These are phyloP conservation scores for Anniella stebbinsi DNA, from an alignment of 2,797 vertebrate genomes.

Conservation along the genomic window DNA sequence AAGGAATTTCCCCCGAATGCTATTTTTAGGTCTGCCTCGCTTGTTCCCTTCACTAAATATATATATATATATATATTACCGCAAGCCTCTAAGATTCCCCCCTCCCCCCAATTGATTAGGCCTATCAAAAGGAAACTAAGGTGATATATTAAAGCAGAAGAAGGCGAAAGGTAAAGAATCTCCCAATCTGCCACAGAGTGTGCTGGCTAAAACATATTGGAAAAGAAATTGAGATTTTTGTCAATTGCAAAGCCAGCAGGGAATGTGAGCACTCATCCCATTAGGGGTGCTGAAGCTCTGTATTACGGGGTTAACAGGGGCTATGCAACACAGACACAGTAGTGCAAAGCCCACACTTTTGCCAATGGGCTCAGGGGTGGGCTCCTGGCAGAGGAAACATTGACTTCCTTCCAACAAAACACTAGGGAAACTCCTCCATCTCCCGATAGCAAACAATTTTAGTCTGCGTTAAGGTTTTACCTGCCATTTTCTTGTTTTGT, in stretches of 20 bases:
- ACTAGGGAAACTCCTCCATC: background rate
- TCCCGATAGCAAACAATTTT: background rate
- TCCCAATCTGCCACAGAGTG: background rate
- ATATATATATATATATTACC: too few species aligned
- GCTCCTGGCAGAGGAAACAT: background rate
- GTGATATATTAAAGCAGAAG: background rate
- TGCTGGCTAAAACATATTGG: background rate
- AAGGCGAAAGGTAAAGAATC: background rate
- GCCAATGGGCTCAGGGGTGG: background rate
- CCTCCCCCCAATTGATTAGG: background rate
- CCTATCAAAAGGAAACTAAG: background rate
- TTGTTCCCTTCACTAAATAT: background rate
- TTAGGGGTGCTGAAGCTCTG: background rate
- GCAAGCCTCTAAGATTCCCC: conserved; percentile 6
- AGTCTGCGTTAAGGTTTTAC: background rate
- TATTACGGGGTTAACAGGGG: background rate
- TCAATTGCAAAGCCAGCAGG: background rate
- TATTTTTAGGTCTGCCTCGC: conserved; percentile 55
- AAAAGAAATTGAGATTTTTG: background rate
- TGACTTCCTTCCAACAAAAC: background rate
- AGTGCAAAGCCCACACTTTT: background rate
- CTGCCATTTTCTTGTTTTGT: background rate
- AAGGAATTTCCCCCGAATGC: conserved; percentile 41
- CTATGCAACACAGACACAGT: background rate
- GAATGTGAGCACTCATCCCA: background rate